Base-by-base conservation (phyloP, 2,113 vertebrate genomes). In the Ivindomyrus marchei region DNA sequence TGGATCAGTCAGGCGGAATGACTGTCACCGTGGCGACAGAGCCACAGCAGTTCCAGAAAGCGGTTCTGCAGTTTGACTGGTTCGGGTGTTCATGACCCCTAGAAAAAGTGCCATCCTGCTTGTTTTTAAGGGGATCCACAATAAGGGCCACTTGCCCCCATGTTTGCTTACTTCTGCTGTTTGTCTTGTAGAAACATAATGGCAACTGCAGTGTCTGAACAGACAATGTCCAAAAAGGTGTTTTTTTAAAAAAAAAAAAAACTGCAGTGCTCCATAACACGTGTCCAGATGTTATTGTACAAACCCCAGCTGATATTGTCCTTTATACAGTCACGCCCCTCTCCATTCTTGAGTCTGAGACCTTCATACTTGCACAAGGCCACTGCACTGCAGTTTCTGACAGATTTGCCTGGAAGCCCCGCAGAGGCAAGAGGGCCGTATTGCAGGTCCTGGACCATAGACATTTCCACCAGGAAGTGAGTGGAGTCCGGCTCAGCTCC, bases 381-480 rank as follows among this genome's bases (percentile, higher is more conserved):
- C 66, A 36, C n/a, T n/a, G 19, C 24, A 36, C 39, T 50, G 49
- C 88, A 89, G 70, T 42, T 77, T 89, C 66, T 53, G 88, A 89
- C 88, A 84, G 70, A 83, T 83, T 77, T 89, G n/a, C 21, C 31
- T 56, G 13, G 49, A 27, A 62, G 53, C 42, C 36, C 52, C 45
- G 42, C 89, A 89, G 89, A 89, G 36, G 53, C 19, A 4, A 62
- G 62, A 86, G 74, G 50, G 80, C 53, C 24, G 13, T 49, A 31
- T 80, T 89, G 53, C 53, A 46, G 42, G 53, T 83, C 24, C 17
- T 62, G 80, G 39, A 90, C 62, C 80, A 90, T 86, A 13, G 80
- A 85, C 56, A n/a, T 85, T 66, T 85, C 85, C 50, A 90, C 62
- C 53, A 83, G 83, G 89, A 90, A 66, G 58, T n/a, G 39, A 85